Conservation (phyloP, 2,888 invertebrate genomes). For the Caenorhabditis uteleia region DNA sequence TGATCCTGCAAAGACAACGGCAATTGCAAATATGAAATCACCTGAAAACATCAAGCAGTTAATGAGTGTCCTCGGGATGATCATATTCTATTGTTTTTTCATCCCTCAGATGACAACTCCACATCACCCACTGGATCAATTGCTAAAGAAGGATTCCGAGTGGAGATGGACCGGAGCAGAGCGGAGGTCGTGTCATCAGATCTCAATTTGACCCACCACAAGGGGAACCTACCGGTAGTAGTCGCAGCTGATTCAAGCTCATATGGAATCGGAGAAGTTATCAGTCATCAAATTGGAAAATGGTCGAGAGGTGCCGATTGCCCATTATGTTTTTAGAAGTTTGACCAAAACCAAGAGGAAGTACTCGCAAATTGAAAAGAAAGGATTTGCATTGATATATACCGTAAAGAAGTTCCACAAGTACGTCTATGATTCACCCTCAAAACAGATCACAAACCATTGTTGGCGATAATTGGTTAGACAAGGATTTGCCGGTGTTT, state of each 20-base stretch:
- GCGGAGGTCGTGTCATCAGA: conserved; percentile 2
- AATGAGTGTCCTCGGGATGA: conserved; percentile 19
- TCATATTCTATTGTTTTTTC: conserved; percentile 4
- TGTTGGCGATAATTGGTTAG: conserved; percentile 32
- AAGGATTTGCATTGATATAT: conserved; percentile 24
- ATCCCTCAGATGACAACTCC: background rate
- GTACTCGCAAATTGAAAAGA: conserved; percentile 37
- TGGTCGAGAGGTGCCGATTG: conserved; percentile 16
- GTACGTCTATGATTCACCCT: conserved; percentile 24
- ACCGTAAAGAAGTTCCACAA: conserved; percentile 22
- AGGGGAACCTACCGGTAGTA: background rate
- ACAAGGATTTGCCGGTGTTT: conserved; percentile 12
- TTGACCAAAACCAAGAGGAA: conserved; percentile 13
- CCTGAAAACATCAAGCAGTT: conserved; percentile 16
- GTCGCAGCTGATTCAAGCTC: conserved; percentile 3
- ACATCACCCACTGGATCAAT: conserved; percentile 4
- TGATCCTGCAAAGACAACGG: conserved; percentile 19
- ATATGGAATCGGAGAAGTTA: conserved; percentile 10
- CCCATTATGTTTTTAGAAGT: conserved; percentile 5
- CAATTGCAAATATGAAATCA: conserved; percentile 17
- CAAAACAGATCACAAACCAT: conserved; percentile 30
- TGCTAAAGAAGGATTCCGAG: conserved; percentile 9
- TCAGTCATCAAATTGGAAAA: conserved; percentile 11
- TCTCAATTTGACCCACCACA: conserved; percentile 3
- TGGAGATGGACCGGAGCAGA: too few species aligned